Percentiles rank a stretch among this genome's conserved stretches.
phyloP scores from a whole-genome alignment of 2,888 invertebrate species.

The Acanthoscelides obtectus region DNA sequence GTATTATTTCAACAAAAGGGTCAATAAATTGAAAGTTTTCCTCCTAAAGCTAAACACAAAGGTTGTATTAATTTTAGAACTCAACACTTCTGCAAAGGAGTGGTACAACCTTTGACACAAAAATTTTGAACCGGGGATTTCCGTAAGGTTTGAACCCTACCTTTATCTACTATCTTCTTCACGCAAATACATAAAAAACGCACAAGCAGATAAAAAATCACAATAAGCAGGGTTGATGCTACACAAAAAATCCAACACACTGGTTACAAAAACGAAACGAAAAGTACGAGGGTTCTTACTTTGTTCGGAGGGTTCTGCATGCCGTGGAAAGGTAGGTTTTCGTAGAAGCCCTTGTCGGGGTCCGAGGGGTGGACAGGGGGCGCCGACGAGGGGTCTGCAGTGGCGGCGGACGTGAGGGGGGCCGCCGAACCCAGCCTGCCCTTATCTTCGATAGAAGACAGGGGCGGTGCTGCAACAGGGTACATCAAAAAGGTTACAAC shows the following conservation, averaged over 20 bases:
- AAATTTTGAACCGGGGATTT: too few relatives aligned
- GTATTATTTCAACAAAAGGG: too few relatives aligned
- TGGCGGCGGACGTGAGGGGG: conserved; percentile 42
- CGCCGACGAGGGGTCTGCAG: conserved; percentile 66
- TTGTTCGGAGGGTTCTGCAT: conserved; percentile 91
- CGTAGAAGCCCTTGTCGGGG: conserved; percentile 81
- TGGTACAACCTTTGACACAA: too few relatives aligned
- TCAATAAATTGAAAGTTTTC: too few relatives aligned
- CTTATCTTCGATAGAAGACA: conserved; percentile 52
- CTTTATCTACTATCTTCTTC: too few relatives aligned
- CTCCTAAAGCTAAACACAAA: too few relatives aligned
- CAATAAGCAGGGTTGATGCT: background rate
- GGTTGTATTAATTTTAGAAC: too few relatives aligned
- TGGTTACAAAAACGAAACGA: background rate
- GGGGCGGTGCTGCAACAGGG: conserved; percentile 46
- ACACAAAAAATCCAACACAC: background rate
- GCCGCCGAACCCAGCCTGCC: conserved; percentile 47
- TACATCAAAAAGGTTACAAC: background rate
- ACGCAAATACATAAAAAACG: too few relatives aligned
- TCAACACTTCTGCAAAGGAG: too few relatives aligned
- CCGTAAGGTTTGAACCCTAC: too few relatives aligned
- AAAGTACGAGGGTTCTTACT: conserved; percentile 53
- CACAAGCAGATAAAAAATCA: too few relatives aligned
- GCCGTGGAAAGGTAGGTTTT: conserved; percentile 93
- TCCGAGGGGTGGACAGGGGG: conserved; percentile 64